Evolutionary conservation across 2,797 vertebrate species (phyloP), one percentile per base, ranked within the genome.

Genomic region (Leuciscus waleckii): DNA sequence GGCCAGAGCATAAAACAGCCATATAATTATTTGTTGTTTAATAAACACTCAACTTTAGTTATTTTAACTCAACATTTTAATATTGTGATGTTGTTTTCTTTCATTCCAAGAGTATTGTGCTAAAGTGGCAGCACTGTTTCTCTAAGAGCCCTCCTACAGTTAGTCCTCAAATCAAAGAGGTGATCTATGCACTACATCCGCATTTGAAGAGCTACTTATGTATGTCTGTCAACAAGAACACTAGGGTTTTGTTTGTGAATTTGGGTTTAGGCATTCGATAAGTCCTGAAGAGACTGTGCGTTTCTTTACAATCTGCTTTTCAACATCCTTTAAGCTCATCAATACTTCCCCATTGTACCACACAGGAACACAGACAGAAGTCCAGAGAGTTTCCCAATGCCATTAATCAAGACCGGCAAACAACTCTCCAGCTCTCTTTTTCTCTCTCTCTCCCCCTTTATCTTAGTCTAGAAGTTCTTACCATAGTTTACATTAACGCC

Each of bases 191-290:
- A 43, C 32, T 26, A 63, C 67, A 43, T 69, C 65, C 4, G 21
- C n/a, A 51, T 41, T 87, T 56, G 17, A 79, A 89, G 70, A 63
- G 76, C 77, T 75, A 63, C 77, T 86, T 69, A 9, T 49, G 26
- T 26, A 46, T 21, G 29, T 75, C 67, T 10, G 6, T 89, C 84
- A 87, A 17, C 43, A 37, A 78, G 26, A 54, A 32, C 71, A 69
- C 41, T 71, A 16, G 51, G 77, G 14, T 54, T 83, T 49, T 81
- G 81, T 81, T 79, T 84, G 46, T 26, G 71, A 26, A 84, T 78
- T 29, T 54, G 43, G 29, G 49, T 79, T 82, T 63, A 6, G 39
- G 26, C 19, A 8, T 82, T 43, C 46, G 46, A 49, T 49, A 49
- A 49, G 7, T 39, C 46, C 46, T 32, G 32, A 54, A 68, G 46